phyloP scores from a whole-genome alignment of 2,888 invertebrate genomes.

The Caenorhabditis sulstoni region DNA sequence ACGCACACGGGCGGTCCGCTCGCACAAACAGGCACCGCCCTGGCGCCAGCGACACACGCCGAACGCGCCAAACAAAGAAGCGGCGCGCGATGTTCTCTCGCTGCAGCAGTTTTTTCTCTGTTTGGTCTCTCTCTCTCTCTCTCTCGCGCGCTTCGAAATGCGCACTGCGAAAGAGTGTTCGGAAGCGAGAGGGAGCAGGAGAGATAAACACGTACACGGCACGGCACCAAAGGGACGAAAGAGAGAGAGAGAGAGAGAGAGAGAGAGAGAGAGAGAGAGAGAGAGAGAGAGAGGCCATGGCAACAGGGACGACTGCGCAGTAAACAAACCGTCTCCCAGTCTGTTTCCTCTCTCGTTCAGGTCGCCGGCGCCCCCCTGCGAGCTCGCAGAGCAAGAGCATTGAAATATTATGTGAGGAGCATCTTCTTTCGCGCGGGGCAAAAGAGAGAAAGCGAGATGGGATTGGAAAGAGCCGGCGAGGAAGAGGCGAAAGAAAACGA shows the following conservation, averaged over 20 bases:
- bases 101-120: conserved; percentile 24
- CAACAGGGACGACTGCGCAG: conserved; percentile 16
- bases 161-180: conserved; percentile 4
- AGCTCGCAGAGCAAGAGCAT: not conserved
- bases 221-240: conserved; percentile 29
- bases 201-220: conserved; percentile 49
- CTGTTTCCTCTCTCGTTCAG: conserved; percentile 18
- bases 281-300: conserved; percentile 32
- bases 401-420: conserved; percentile 16
- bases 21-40: conserved; percentile 11
- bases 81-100: conserved; percentile 2
- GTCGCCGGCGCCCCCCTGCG: not conserved
- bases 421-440: conserved; percentile 3
- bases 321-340: conserved; percentile 44
- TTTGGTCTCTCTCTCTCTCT: conserved; percentile 7
- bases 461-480: not conserved
- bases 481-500: not conserved
- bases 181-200: conserved; percentile 4
- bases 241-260: conserved; percentile 22
- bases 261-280: conserved; percentile 27
- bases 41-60: conserved; percentile 18
- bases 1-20: not conserved
- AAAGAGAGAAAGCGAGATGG: not conserved
- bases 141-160: conserved; percentile 7
- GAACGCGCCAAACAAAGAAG: conserved; percentile 15